Percentiles rank a stretch among this genome's conserved stretches.
These are phyloP conservation scores for Tragelaphus buxtoni DNA, from an alignment of 2,113 vertebrate species.

Conservation along the genomic window DNA sequence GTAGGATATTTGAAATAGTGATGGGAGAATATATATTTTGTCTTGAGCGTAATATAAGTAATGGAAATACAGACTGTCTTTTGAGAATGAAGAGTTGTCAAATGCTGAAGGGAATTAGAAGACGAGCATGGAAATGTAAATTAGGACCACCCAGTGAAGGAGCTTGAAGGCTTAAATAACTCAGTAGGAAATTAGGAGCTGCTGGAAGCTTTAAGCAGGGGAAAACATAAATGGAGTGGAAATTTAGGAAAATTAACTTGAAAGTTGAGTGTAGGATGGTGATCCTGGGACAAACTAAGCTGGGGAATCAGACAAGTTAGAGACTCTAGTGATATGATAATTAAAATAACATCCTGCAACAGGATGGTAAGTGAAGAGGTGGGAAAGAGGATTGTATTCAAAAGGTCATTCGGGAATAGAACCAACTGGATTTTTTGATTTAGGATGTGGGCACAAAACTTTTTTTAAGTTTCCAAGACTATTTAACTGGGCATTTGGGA, in stretches of 20 bases:
- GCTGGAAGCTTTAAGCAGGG: background rate
- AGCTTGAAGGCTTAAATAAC: background rate
- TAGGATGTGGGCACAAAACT: background rate
- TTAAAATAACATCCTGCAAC: background rate
- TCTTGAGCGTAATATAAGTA: background rate
- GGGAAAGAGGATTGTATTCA: background rate
- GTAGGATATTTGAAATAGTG: background rate
- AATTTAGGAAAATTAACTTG: background rate
- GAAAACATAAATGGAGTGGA: background rate
- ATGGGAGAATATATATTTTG: background rate
- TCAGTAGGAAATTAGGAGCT: background rate
- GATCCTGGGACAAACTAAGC: background rate
- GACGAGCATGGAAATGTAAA: background rate
- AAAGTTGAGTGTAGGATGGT: background rate
- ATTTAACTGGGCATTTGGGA: background rate
- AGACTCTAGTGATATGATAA: background rate
- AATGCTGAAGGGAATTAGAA: background rate
- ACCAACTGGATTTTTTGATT: background rate
- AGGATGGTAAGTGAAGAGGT: background rate
- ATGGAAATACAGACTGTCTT: background rate
- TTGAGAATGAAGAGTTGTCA: background rate
- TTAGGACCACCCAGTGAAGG: background rate
- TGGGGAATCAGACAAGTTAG: background rate
- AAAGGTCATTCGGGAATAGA: background rate
- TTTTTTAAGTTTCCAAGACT: background rate